These are phyloP conservation scores for Psophia crepitans DNA, from an alignment of 2,113 vertebrate species.

Conservation along the genomic window DNA sequence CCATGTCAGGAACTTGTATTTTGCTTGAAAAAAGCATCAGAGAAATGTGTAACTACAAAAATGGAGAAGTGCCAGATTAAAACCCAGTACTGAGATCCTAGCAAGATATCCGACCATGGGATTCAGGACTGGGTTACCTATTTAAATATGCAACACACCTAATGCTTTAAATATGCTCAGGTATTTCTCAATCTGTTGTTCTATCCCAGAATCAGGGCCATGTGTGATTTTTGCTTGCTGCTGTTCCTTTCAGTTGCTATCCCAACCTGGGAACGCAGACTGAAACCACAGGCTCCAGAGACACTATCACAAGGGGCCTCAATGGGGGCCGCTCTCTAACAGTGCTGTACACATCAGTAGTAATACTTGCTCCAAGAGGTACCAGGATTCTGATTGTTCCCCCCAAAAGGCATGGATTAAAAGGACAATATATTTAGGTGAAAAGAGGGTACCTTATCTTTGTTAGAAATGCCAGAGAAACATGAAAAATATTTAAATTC, in stretches of 20 bases:
- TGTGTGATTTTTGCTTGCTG: not conserved
- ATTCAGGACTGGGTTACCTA: not conserved
- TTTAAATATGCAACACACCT: not conserved
- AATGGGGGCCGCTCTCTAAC: not conserved
- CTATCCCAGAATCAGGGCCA: not conserved
- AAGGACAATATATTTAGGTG: not conserved
- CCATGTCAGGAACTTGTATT: not conserved
- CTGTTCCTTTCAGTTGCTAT: not conserved
- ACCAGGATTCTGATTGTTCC: not conserved
- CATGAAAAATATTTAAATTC: not conserved
- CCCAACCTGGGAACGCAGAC: not conserved
- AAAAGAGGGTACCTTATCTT: not conserved
- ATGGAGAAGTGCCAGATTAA: not conserved
- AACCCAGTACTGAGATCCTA: not conserved
- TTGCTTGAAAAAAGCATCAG: not conserved
- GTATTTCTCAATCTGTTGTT: not conserved
- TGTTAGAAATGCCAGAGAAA: not conserved
- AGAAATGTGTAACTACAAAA: not conserved
- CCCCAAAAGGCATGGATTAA: not conserved
- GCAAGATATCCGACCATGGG: not conserved
- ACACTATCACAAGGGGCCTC: not conserved
- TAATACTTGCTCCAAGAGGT: not conserved
- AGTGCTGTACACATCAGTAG: not conserved
- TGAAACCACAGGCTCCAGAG: not conserved
- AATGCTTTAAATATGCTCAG: not conserved